phyloP scores from a whole-genome alignment of 2,797 vertebrate species.

The Craterocephalus amniculus region DNA sequence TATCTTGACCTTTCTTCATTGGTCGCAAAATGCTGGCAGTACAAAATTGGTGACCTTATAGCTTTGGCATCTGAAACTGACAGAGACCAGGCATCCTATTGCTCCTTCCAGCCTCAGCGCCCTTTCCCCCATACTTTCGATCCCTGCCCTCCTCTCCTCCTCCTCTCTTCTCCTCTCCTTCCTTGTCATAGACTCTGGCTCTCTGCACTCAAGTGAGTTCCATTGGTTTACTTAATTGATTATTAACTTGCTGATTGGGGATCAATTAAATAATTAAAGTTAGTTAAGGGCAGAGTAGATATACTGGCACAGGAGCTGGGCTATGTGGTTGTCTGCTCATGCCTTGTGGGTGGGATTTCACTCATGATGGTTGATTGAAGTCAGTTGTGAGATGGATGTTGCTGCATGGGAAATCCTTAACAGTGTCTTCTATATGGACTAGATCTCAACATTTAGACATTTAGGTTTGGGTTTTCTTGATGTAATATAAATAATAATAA shows the following conservation, averaged over 20 bases:
- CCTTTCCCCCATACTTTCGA: not conserved
- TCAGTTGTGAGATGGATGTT: conserved; percentile 28
- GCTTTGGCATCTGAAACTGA: not conserved
- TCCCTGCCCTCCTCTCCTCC: conserved; percentile 21
- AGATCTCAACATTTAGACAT: conserved; percentile 7
- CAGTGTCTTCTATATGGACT: not conserved
- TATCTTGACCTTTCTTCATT: not conserved
- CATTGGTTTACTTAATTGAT: conserved; percentile 84
- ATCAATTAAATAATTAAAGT: conserved; percentile 86
- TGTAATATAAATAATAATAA: conserved; percentile 9
- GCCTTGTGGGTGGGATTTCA: conserved; percentile 16
- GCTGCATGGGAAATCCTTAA: conserved; percentile 15
- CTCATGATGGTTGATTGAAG: conserved; percentile 21
- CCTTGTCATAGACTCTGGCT: conserved; percentile 64
- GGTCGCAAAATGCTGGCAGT: not conserved
- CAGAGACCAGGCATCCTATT: conserved; percentile 2
- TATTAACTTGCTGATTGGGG: conserved; percentile 82
- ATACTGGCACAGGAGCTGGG: conserved; percentile 48
- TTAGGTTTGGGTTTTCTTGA: conserved; percentile 14
- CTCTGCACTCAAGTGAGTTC: conserved; percentile 72
- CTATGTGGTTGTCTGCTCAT: conserved; percentile 14
- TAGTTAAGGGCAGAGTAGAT: conserved; percentile 78
- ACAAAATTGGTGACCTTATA: conserved; percentile 14
- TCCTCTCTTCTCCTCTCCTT: conserved; percentile 26
- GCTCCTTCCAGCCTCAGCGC: conserved; percentile 7